Base-by-base conservation (phyloP, 1,140 invertebrate species). In the Megalonaias nervosa region DNA sequence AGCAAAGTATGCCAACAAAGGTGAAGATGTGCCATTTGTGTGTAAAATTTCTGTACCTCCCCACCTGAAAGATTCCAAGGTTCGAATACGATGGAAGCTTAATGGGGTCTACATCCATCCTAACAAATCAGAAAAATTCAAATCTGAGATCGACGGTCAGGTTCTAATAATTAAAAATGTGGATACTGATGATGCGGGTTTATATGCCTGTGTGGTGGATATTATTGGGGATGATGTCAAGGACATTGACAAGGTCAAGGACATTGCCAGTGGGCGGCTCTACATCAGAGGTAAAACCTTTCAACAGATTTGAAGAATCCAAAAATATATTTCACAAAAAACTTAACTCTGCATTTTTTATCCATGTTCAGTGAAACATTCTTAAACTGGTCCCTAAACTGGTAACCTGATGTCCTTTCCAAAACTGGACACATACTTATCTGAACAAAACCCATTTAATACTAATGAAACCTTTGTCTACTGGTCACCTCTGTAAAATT, bases 111-210 rank as follows among this genome's bases (percentile, higher is more conserved):
- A 78, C 23, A 68, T 78, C n/a, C 71, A 78, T 59, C 62, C 64
- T 23, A 67, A 16, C 31, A 62, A 62, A n/a, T 78, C 76, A 15
- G 71, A 78, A 15, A 78, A 78, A 38, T 78, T 73, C 58, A 48
- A 59, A 17, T 31, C 17, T 11, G 71, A 73, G 26, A 67, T 69
- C 17, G 16, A 60, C 2, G 76, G 71, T 23, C 76, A 78, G 58
- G 64, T 60, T 15, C 92, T 99, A 66, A 95, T 95, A 11, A 97
- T 99, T 73, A 95, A 95, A 1, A 97, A 98, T 92, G 97, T 97
- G 15, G 95, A 94, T n/a, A 96, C 98, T 90, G 91, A 97, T 62
- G 97, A 99, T 91, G 97, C 97, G 5, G 98, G 97, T 19, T 93
- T 93, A 67, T 99, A 99, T 86, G 98, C 97, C 0, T 99, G 98